Base-by-base conservation (phyloP, 2,797 vertebrate genomes). In the Arctocebus calabarensis region DNA sequence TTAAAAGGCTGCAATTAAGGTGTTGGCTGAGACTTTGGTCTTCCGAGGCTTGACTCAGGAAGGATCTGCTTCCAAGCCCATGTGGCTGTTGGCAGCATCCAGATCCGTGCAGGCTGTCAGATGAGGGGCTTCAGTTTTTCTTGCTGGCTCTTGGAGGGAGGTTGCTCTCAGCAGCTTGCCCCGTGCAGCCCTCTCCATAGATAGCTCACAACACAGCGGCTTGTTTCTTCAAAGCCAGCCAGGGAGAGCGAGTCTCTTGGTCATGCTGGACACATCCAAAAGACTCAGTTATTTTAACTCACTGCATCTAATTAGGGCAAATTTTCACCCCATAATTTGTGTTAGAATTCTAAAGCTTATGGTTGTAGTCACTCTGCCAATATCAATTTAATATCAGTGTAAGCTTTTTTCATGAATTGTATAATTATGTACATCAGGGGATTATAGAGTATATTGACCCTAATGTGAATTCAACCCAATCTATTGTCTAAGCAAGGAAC, bases 401-500 rank as follows among this genome's bases (percentile, higher is more conserved):
- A 61, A 62, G 61, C 11, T 61, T 61, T 85, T 90, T 66, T 66
- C 61, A 66, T 70, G 43, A 75, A 48, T 89, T 61, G 19, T 8
- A 25, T 85, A 82, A 90, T 91, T 57, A 86, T 32, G 62, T 11
- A 11, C n/a, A 19, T 83, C 75, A 61, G 62, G 43, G 43, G 85
- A 29, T 27, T 61, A 78, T 29, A 32, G 34, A 68, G 20, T 48
- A 17, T 78, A 77, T 48, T 40, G 61, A 82, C 22, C 66, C 23
- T 52, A 40, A 16, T 71, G 19, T 59, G 34, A 89, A 89, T 87
- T 91, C 34, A 61, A 83, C 74, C 25, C 34, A 83, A 79, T 66
- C 8, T 84, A 29, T 84, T 88, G 40, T 84, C 29, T 79, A 92
- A 91, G 77, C n/a, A 86, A 71, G 75, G 5, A 93, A 93, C 7